phyloP scores from a whole-genome alignment of 2,113 vertebrate species.

The Prinia subflava region DNA sequence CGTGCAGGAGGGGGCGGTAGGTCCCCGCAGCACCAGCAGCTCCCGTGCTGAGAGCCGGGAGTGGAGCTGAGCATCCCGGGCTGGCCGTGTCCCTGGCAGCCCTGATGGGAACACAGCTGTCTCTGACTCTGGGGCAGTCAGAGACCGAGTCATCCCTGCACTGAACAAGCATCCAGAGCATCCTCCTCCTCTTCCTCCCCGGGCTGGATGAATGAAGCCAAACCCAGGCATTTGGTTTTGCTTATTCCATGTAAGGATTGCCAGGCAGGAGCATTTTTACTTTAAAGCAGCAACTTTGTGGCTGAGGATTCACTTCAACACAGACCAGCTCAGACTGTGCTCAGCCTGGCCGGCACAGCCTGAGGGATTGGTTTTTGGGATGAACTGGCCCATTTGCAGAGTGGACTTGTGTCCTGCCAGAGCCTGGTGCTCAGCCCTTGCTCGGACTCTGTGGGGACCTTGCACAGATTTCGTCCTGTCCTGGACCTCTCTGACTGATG shows the following conservation, averaged over 20 bases:
- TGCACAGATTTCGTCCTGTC: neutral
- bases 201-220: neutral
- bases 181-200: neutral
- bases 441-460: neutral
- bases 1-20: neutral
- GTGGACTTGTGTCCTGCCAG: accelerated
- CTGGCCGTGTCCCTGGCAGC: too few species aligned
- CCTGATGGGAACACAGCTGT: neutral
- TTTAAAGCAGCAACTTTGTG: neutral
- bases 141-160: neutral
- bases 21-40: neutral
- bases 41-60: neutral
- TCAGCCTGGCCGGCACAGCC: neutral
- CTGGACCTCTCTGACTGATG: neutral
- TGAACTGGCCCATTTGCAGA: neutral
- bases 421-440: neutral
- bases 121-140: accelerated
- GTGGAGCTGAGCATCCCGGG: neutral
- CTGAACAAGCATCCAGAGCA: neutral
- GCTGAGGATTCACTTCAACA: accelerated
- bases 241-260: neutral
- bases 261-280: neutral
- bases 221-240: neutral
- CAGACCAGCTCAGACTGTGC: neutral
- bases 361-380: neutral